Percentiles rank a stretch among this genome's conserved stretches.
Conservation (phyloP, 2,888 invertebrate species). For the Callyntrura sp. region DNA sequence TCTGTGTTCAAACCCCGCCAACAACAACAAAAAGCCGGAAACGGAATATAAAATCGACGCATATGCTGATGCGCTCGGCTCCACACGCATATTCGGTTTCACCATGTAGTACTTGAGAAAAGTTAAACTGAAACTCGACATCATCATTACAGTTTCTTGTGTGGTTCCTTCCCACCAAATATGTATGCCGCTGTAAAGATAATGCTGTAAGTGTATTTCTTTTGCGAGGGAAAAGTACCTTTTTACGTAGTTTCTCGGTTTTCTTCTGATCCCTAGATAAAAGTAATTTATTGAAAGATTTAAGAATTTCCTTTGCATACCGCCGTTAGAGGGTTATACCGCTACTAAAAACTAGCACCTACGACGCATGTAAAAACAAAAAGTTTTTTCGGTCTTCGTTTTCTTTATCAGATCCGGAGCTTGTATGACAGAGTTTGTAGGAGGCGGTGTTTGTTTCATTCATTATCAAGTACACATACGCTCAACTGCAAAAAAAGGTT, state of each 20-base stretch:
- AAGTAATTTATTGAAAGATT: constrained; percentile 4
- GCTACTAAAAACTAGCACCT: background rate
- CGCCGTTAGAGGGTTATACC: background rate
- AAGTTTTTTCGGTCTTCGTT: no score
- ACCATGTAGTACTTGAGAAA: background rate
- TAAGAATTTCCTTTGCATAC: background rate
- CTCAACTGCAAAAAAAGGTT: background rate
- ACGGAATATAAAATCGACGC: no score
- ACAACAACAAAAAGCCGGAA: no score
- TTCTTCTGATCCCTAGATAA: background rate
- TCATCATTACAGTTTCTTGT: background rate
- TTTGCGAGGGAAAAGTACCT: constrained; percentile 1
- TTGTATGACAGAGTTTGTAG: background rate
- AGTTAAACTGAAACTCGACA: background rate
- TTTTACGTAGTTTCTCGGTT: background rate
- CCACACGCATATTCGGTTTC: no score
- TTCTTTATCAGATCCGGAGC: background rate
- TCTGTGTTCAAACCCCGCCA: no score
- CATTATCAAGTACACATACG: background rate
- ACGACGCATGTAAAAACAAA: no score
- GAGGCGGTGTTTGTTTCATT: background rate
- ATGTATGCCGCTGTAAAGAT: background rate
- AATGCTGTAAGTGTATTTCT: background rate
- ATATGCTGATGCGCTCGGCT: no score
- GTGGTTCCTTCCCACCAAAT: background rate